phyloP scores from a whole-genome alignment of 2,113 vertebrate genomes.

The Salvelinus namaycush region DNA sequence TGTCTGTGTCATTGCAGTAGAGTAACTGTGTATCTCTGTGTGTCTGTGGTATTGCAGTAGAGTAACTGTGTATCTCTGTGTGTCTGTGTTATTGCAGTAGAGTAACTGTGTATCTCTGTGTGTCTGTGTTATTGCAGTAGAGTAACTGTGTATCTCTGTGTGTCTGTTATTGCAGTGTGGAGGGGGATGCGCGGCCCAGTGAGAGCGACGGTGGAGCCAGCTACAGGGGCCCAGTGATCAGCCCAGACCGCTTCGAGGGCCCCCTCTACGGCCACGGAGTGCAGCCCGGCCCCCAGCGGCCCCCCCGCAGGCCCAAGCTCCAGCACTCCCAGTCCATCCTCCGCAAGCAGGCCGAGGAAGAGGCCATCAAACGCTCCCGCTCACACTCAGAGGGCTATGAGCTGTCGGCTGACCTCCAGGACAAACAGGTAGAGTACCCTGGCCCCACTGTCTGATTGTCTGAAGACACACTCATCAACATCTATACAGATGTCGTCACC shows the following conservation, averaged over 20 bases:
- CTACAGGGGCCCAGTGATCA: slow-evolving; percentile 87
- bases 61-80: too few relatives aligned
- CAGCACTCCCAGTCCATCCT: slow-evolving; percentile 96
- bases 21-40: too few relatives aligned
- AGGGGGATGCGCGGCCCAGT: slow-evolving; percentile 88
- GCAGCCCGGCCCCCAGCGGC: slow-evolving; percentile 83
- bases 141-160: slow-evolving; percentile 4
- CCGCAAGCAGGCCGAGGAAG: slow-evolving; percentile 96
- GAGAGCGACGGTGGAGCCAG: slow-evolving; percentile 84
- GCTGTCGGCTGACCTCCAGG: slow-evolving; percentile 97
- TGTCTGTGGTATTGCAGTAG: too few relatives aligned
- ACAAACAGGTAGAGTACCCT: slow-evolving; percentile 87
- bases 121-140: background rate
- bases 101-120: too few relatives aligned
- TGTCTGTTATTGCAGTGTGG: slow-evolving; percentile 79
- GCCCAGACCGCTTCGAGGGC: slow-evolving; percentile 89
- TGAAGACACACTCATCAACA: too few relatives aligned
- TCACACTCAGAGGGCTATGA: slow-evolving; percentile 99
- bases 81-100: too few relatives aligned
- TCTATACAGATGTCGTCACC: too few relatives aligned
- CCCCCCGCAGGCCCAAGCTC: slow-evolving; percentile 87
- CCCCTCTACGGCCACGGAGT: slow-evolving; percentile 79
- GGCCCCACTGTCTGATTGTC: too few relatives aligned
- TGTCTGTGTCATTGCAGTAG: too few relatives aligned
- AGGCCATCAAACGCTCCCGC: slow-evolving; percentile 94